Evolutionary conservation across 2,797 vertebrate genomes (phyloP), one percentile per base, ranked within the genome.

Genomic region (Enteromius unitaeniatus): DNA sequence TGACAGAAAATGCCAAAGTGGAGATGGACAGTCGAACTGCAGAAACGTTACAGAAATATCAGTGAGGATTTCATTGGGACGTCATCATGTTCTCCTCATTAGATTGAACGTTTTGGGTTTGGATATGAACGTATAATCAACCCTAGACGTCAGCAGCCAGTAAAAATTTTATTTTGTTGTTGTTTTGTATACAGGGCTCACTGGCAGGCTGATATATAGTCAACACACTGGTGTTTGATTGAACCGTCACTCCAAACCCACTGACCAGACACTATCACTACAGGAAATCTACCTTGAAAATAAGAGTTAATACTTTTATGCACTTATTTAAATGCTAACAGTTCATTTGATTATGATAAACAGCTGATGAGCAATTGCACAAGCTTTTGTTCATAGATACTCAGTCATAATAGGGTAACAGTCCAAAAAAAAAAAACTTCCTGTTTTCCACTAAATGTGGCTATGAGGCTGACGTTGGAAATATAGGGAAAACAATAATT

Each of bases 311-410:
- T 60, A 73, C 51, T 64, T 81, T 31, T 21, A 23, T 40, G 21
- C 14, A 42, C n/a, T 34, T 51, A 65, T 3, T 70, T n/a, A 53
- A 40, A 42, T 49, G 17, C 1, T 53, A 53, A 21, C 26, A 77
- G 4, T 53, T 26, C 19, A 9, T 31, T 60, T 62, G 17, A 26
- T 51, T 81, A 62, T 26, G 47, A 60, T 34, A 73, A 62, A 31
- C 40, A n/a, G 28, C 15, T 64, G 15, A 74, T 77, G 34, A 77
- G 62, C 67, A 67, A 67, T 40, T 76, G 53, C 81, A 82, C 70
- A 82, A 53, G 45, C 11, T 55, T 75, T 73, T 62, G 42, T 64
- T 74, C 70, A 70, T 23, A 31, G 67, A 81, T 19, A 58, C 26
- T 21, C 3, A 0, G 42, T 49, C 49, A 62, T 74, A 37, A 74